Evolutionary conservation across 2,888 invertebrate species (phyloP).

Genomic region (Spatulosminthurus flaviceps): DNA sequence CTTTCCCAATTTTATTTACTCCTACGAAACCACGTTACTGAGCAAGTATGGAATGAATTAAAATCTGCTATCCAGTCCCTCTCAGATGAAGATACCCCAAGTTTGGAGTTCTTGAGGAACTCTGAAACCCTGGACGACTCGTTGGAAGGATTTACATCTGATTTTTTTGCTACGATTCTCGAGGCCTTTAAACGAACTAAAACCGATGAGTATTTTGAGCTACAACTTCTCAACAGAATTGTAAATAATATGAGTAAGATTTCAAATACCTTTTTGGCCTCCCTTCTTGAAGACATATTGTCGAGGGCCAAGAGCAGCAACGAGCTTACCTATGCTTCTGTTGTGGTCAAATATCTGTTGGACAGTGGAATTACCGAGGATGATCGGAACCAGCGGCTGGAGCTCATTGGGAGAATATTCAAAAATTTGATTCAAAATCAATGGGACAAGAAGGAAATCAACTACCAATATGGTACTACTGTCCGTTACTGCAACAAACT

Average conservation of each 20-base stretch:
- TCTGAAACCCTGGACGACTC: background rate
- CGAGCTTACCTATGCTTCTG: background rate
- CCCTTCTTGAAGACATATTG: background rate
- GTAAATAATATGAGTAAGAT: background rate
- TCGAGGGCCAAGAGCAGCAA: background rate
- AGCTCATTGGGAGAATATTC: background rate
- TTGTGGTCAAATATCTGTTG: background rate
- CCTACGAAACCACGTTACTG: background rate
- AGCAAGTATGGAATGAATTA: background rate
- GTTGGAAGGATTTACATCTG: background rate
- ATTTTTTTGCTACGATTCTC: background rate
- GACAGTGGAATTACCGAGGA: background rate
- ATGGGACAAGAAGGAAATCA: background rate
- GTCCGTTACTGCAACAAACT: background rate
- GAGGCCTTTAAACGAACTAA: background rate
- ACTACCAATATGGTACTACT: background rate
- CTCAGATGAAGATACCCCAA: background rate
- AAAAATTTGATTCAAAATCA: background rate
- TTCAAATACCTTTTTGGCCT: background rate
- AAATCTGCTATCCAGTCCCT: background rate
- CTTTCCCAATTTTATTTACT: constrained; percentile 52
- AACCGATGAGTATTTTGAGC: background rate
- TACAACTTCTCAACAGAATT: background rate
- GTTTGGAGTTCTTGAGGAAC: background rate
- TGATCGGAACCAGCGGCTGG: background rate